Evolutionary conservation across 2,113 vertebrate species (phyloP).

Genomic region (Anarhynchus alexandrinus): DNA sequence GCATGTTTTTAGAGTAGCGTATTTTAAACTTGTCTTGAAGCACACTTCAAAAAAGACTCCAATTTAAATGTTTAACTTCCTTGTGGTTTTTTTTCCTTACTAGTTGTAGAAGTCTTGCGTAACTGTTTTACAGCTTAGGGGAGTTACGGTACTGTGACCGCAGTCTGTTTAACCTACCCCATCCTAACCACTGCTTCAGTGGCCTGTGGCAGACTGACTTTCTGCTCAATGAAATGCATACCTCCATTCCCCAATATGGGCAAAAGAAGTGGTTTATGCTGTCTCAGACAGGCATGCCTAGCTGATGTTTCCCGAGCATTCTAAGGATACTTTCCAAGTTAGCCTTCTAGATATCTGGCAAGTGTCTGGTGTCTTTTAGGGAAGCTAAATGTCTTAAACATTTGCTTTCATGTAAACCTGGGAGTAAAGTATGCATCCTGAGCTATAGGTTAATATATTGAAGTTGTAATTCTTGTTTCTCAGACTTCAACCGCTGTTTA

Average conservation of each 20-base stretch:
- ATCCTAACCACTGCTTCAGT: fast-evolving
- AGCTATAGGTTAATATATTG: background rate
- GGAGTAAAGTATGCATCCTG: background rate
- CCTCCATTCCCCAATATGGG: background rate
- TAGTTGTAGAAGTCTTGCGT: background rate
- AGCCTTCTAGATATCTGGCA: background rate
- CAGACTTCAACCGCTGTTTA: background rate
- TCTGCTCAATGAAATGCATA: background rate
- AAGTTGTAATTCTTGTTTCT: background rate
- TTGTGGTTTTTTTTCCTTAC: background rate
- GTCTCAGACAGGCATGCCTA: background rate
- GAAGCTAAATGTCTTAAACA: background rate
- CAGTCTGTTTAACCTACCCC: background rate
- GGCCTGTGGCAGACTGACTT: background rate
- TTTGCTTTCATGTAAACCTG: background rate
- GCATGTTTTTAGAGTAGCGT: background rate
- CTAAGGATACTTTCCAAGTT: background rate
- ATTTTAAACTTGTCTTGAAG: background rate
- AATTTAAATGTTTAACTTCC: background rate
- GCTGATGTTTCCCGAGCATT: background rate
- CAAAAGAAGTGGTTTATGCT: background rate
- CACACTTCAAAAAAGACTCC: fast-evolving
- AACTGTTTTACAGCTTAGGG: background rate
- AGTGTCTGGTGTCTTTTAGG: background rate
- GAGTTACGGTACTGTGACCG: fast-evolving